Conservation (phyloP, 1,140 invertebrate species). For the Monochamus saltuarius region DNA sequence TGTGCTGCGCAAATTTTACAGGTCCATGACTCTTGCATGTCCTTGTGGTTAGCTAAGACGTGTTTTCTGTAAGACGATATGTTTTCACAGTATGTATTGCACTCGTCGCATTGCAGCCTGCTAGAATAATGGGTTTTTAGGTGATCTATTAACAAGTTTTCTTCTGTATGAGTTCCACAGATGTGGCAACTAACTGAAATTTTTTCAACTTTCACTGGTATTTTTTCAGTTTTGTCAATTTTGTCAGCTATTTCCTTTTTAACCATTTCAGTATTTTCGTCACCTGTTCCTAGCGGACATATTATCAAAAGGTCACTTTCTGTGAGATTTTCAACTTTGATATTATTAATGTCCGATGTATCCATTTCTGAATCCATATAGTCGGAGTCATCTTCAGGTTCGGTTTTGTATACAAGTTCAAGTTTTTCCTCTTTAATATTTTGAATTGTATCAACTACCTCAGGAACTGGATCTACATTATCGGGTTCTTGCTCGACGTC, state of each 20-base stretch:
- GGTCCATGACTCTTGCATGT: slow-evolving; percentile 1
- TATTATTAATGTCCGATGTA: neutral
- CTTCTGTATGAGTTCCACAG: slow-evolving; percentile 1
- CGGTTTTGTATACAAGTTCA: neutral
- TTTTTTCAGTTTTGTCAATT: neutral
- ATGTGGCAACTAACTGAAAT: slow-evolving; percentile 14
- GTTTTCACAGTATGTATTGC: neutral
- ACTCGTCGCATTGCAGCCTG: slow-evolving; percentile 11
- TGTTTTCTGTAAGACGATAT: slow-evolving; percentile 15
- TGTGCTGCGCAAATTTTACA: slow-evolving; percentile 4
- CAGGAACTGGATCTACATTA: neutral
- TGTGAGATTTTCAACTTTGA: neutral
- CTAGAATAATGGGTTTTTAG: slow-evolving; percentile 4
- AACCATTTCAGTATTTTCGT: neutral
- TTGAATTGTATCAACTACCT: neutral
- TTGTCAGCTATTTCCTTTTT: neutral
- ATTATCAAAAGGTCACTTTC: neutral
- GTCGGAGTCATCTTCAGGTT: neutral
- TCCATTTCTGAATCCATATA: slow-evolving; percentile 1
- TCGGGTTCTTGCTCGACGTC: slow-evolving; percentile 5
- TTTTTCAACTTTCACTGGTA: slow-evolving; percentile 1
- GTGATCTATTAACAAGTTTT: slow-evolving; percentile 8
- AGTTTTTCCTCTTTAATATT: neutral
- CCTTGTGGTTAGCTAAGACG: neutral
- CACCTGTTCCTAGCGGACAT: neutral